Conservation (phyloP, 2,888 invertebrate genomes). For the Nectonema munidae region DNA sequence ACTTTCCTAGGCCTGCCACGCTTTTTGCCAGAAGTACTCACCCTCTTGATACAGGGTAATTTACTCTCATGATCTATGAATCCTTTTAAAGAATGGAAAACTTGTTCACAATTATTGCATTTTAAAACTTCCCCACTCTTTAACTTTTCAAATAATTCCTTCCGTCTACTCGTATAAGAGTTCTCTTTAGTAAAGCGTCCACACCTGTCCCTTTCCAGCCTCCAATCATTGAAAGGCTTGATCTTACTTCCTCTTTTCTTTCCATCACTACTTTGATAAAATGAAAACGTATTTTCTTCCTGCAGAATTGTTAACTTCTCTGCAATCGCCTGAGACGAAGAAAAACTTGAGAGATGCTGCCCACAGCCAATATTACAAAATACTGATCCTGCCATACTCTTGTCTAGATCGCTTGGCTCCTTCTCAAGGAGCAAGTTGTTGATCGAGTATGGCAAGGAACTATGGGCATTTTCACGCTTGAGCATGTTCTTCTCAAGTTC, state of each 20-base stretch:
- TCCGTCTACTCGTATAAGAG: slow-evolving; percentile 7
- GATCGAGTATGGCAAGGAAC: no score
- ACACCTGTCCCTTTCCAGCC: slow-evolving; percentile 9
- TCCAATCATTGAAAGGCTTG: slow-evolving; percentile 9
- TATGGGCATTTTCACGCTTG: no score
- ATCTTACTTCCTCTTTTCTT: slow-evolving; percentile 10
- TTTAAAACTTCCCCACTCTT: background rate
- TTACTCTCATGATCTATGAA: slow-evolving; percentile 10
- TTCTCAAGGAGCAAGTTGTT: no score
- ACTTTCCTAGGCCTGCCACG: slow-evolving; percentile 7
- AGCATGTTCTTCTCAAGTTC: no score
- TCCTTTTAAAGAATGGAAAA: slow-evolving; percentile 8
- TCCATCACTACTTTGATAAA: no score
- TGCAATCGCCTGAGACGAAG: no score
- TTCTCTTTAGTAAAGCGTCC: slow-evolving; percentile 10
- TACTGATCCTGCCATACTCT: no score
- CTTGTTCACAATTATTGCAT: slow-evolving; percentile 8
- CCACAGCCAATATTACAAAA: no score
- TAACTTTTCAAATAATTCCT: slow-evolving; percentile 10
- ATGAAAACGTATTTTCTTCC: no score
- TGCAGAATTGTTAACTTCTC: no score
- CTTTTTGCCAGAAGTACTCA: slow-evolving; percentile 2
- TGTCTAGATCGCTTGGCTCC: no score
- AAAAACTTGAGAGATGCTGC: no score
- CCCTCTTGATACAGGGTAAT: slow-evolving; percentile 2